A percentile compares a stretch with the other conserved stretches of the same genome.
Evolutionary conservation across 2,797 vertebrate species (phyloP).

Genomic region (Acipenser oxyrinchus): DNA sequence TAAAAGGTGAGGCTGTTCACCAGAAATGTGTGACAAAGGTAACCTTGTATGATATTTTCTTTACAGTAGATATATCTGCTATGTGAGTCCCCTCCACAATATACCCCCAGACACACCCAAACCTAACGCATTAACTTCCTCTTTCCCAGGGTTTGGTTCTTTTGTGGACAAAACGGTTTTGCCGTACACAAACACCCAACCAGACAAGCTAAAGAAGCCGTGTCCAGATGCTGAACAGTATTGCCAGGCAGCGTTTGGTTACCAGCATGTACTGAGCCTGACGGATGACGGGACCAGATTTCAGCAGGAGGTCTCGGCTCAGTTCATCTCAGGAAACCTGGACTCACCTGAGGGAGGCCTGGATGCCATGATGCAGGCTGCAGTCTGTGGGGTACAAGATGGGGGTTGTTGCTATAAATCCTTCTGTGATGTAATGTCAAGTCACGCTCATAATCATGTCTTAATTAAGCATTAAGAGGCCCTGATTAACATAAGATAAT

Average conservation of each 20-base stretch:
- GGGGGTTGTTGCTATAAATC: no score
- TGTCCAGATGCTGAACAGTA: constrained; percentile 46
- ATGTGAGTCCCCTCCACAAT: no score
- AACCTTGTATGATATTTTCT: neutral
- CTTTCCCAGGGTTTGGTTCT: constrained; percentile 46
- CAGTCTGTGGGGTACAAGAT: no score
- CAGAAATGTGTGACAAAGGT: neutral
- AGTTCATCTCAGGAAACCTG: constrained; percentile 62
- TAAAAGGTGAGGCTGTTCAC: neutral
- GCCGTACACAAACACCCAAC: constrained; percentile 64
- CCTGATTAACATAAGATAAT: no score
- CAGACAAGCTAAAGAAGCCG: constrained; percentile 58
- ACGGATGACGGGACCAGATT: constrained; percentile 45
- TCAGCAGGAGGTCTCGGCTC: constrained; percentile 52
- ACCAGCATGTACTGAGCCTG: constrained; percentile 58
- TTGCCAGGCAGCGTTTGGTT: constrained; percentile 62
- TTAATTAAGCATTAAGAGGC: no score
- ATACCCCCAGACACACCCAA: neutral
- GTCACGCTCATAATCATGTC: no score
- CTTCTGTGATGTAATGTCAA: no score
- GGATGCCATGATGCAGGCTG: no score
- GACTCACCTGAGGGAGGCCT: constrained; percentile 33
- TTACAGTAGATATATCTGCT: no score
- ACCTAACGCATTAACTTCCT: neutral
- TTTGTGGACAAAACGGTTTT: constrained; percentile 47